Evolutionary conservation across 2,113 vertebrate genomes (phyloP).

Genomic region (Gadus macrocephalus): DNA sequence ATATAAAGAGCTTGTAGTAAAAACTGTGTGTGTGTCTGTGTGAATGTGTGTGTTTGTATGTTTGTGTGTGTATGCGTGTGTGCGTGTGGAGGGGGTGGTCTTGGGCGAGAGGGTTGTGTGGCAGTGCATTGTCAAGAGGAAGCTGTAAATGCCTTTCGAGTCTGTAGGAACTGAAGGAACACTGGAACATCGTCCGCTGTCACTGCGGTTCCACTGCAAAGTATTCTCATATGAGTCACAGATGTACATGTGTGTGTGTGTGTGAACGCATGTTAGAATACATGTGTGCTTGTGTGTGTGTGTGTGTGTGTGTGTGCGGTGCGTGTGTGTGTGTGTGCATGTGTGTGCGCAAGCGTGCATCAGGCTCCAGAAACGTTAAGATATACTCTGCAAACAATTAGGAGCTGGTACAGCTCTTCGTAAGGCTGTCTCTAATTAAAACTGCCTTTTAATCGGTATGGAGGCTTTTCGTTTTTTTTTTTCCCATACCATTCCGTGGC

Average conservation of each 20-base stretch:
- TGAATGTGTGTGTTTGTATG: too few relatives aligned
- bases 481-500: conserved; percentile 32
- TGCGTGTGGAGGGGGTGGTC: conserved; percentile 3
- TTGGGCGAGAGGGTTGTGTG: not conserved
- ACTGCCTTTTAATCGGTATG: conserved; percentile 60
- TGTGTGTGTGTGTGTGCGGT: conserved; percentile 20
- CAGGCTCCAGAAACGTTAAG: conserved; percentile 75
- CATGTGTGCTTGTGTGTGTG: conserved; percentile 14
- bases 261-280: not conserved
- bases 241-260: conserved; percentile 43
- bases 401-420: conserved; percentile 76
- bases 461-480: conserved; percentile 22
- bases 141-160: conserved; percentile 56
- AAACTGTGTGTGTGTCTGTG: too few relatives aligned
- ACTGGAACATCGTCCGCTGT: conserved; percentile 63
- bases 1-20: too few relatives aligned
- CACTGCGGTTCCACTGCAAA: conserved; percentile 56
- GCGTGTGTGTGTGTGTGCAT: not conserved
- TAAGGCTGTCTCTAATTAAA: conserved; percentile 85
- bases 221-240: conserved; percentile 74
- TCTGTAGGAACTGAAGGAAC: conserved; percentile 59
- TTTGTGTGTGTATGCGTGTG: conserved; percentile 2
- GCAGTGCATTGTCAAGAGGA: conserved; percentile 55
- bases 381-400: conserved; percentile 82
- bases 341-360: not conserved